Evolutionary conservation across 2,888 invertebrate species (phyloP), one percentile per base, ranked within the genome.

Genomic region (Glyphotaelius pellucidus): DNA sequence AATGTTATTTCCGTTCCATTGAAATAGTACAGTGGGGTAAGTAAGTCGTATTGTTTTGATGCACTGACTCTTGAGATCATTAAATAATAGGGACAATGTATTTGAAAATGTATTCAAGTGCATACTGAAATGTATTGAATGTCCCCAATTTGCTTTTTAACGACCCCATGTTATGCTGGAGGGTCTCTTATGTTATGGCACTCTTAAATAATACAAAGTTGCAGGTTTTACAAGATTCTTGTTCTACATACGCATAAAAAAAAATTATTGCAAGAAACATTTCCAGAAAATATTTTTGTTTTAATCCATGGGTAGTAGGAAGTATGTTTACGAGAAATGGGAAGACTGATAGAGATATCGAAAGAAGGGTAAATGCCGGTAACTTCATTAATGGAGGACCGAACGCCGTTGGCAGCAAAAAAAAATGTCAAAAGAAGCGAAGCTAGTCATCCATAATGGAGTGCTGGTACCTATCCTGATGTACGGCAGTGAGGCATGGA

Each of bases 1-100:
- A 83, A 9, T 35, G 12, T 83, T 32, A 32, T 83, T 83, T 83
- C 32, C 83, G 83, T 83, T 83, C 35, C 83, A 31, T 7, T 83
- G 25, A 83, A 83, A 32, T 30, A 83, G 83, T 83, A 83, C 25
- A 19, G 35, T 85, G 38, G 32, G 5, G 25, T 67, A 67, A 67
- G 52, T 67, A 19, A 42, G 42, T 38, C 38, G 25, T n/a, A 87
- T 87, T 87, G 87, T 87, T 87, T 87, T 87, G 87, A 52, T 47
- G 47, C 52, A 87, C 47, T 87, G 87, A 87, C 52, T 67, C 87
- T 30, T 52, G 30, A 52, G n/a, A 52, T 31, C 87, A 87, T 67
- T 87, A 30, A 87, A 87, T 52, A 35, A 84, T 84, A 38, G 25
- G 25, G 67, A 87, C 87, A 87, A 31, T 87, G 87, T 87, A 85